A percentile compares a stretch with the other conserved stretches of the same genome.
Evolutionary conservation across 2,888 invertebrate genomes (phyloP).

Genomic region (Priocnemis perturbator): DNA sequence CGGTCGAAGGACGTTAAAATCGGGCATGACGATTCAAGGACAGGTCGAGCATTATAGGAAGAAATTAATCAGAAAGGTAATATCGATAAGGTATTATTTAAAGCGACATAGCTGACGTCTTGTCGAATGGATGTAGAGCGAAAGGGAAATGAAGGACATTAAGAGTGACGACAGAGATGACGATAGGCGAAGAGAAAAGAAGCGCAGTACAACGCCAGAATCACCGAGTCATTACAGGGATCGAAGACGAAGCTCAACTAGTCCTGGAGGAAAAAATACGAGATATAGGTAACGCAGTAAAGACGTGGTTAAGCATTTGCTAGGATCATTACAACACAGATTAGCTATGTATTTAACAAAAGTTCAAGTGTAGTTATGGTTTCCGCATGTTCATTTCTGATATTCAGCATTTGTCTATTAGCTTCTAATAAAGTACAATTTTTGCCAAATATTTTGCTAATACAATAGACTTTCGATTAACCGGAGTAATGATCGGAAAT

Average conservation of each 20-base stretch:
- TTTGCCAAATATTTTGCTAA: too few species aligned
- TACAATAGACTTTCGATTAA: too few species aligned
- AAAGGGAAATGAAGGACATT: constrained; percentile 71
- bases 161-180: constrained; percentile 72
- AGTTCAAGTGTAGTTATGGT: too few species aligned
- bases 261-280: constrained; percentile 64
- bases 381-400: too few species aligned
- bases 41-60: constrained; percentile 94
- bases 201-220: constrained; percentile 70
- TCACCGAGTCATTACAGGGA: constrained; percentile 71
- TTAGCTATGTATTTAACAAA: too few species aligned
- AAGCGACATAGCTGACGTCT: background rate
- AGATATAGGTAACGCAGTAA: constrained; percentile 65
- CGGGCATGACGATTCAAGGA: constrained; percentile 85
- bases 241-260: constrained; percentile 65
- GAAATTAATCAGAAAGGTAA: constrained; percentile 90
- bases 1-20: constrained; percentile 84
- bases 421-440: too few species aligned
- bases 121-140: constrained; percentile 59
- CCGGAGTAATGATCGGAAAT: too few species aligned
- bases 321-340: too few species aligned
- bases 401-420: too few species aligned
- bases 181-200: constrained; percentile 69
- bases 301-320: too few species aligned
- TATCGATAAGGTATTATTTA: constrained; percentile 2